phyloP scores from a whole-genome alignment of 2,113 vertebrate genomes.

The Syngnathoides biaculeatus region DNA sequence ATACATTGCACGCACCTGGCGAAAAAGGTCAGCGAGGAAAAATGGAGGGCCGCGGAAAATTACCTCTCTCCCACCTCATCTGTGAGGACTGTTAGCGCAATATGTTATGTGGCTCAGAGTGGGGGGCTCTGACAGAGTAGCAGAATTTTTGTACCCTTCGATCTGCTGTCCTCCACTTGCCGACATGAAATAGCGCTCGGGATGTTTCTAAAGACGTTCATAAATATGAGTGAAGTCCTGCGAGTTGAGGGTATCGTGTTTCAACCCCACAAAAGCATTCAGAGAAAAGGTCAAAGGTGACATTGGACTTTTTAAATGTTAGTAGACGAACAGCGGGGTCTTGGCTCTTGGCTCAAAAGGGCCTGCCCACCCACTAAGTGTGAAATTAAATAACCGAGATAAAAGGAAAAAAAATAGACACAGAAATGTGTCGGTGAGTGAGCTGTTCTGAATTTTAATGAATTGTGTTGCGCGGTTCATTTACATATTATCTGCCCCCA shows the following conservation, averaged over 20 bases:
- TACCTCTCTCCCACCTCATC: constrained; percentile 63
- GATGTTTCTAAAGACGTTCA: constrained; percentile 5
- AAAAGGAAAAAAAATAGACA: not conserved
- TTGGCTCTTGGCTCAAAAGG: not conserved
- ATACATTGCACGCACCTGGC: constrained; percentile 64
- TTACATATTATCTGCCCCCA: not conserved
- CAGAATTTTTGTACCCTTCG: constrained; percentile 20
- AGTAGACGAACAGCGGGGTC: not conserved
- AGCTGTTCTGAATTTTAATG: not conserved
- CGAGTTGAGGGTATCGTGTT: constrained; percentile 5
- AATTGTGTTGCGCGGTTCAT: not conserved
- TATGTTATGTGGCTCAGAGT: constrained; percentile 30
- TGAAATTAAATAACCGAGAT: not conserved
- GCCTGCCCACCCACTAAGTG: not conserved
- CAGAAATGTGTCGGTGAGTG: not conserved
- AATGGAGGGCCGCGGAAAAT: constrained; percentile 69
- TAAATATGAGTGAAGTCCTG: not conserved
- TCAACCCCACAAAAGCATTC: not conserved
- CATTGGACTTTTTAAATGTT: not conserved
- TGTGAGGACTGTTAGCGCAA: constrained; percentile 44
- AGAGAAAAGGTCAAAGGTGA: constrained; percentile 1
- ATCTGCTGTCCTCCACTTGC: constrained; percentile 28
- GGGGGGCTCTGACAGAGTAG: constrained; percentile 22
- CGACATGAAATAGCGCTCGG: not conserved
- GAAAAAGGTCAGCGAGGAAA: constrained; percentile 72